These are phyloP conservation scores for Bombus pyrosoma DNA, from an alignment of 1,140 invertebrate genomes.

Conservation along the genomic window DNA sequence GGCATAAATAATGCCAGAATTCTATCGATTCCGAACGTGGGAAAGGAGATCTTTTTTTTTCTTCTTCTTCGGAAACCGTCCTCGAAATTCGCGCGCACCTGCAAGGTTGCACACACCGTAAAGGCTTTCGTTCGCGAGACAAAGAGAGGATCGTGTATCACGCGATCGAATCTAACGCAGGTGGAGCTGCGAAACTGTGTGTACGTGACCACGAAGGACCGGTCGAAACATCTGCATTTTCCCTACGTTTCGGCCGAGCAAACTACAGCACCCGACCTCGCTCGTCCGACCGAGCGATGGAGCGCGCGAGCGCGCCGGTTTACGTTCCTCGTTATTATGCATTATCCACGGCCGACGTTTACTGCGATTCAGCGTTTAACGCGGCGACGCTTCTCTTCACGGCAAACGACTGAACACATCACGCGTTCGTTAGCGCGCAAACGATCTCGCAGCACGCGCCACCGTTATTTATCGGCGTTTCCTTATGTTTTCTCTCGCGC, in stretches of 20 bases:
- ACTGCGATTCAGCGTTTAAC: constrained; percentile 14
- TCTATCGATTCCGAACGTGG: background rate
- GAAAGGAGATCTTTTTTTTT: constrained; percentile 6
- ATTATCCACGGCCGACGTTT: constrained; percentile 1
- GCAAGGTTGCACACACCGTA: constrained; percentile 57
- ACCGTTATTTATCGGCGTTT: background rate
- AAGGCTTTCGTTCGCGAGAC: background rate
- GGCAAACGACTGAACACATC: background rate
- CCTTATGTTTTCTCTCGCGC: background rate
- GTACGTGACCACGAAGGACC: constrained; percentile 5
- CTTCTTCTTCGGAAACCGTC: background rate
- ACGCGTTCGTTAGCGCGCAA: constrained; percentile 12
- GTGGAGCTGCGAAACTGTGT: constrained; percentile 13
- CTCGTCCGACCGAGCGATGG: background rate
- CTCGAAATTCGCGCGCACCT: background rate
- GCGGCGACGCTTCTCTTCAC: constrained; percentile 16
- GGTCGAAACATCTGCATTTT: constrained; percentile 40
- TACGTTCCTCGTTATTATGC: constrained; percentile 19
- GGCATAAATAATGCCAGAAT: constrained; percentile 11
- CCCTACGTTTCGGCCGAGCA: background rate
- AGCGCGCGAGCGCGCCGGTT: background rate
- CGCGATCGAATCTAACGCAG: constrained; percentile 37
- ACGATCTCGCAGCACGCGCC: background rate
- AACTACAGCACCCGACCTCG: background rate
- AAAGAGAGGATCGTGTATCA: constrained; percentile 32